A percentile compares a stretch with the other conserved stretches of the same genome.
Evolutionary conservation across 2,797 vertebrate genomes (phyloP).

Genomic region (Mareca penelope): DNA sequence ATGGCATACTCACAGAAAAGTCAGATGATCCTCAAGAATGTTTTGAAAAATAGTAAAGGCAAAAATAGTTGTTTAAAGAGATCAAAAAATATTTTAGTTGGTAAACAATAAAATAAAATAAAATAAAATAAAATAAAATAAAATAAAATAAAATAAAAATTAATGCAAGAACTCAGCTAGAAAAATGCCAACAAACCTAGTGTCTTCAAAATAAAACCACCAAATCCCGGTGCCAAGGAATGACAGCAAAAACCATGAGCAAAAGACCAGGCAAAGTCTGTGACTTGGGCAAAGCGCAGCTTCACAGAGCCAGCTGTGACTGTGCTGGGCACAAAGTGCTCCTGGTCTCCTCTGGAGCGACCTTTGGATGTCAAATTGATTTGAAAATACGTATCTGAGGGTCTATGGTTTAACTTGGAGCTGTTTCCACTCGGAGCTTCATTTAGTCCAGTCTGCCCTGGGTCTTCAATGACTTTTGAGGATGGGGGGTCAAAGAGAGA

Average conservation of each 20-base stretch:
- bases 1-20: background rate
- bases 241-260: background rate
- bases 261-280: background rate
- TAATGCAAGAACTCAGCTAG: background rate
- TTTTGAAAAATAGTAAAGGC: background rate
- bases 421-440: background rate
- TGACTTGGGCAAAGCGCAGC: background rate
- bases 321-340: background rate
- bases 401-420: background rate
- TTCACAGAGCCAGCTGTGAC: background rate
- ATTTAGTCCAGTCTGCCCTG: background rate
- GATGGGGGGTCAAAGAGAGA: background rate
- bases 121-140: background rate
- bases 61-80: background rate
- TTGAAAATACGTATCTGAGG: background rate
- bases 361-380: accelerated
- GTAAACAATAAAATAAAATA: background rate
- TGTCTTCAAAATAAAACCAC: background rate
- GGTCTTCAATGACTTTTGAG: background rate
- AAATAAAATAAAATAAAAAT: background rate
- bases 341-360: background rate
- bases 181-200: background rate
- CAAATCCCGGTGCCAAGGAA: background rate
- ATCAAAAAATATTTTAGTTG: background rate
- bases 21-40: background rate